Evolutionary conservation across 2,797 vertebrate species (phyloP), one percentile per base, ranked within the genome.

Genomic region (Platalea minor): DNA sequence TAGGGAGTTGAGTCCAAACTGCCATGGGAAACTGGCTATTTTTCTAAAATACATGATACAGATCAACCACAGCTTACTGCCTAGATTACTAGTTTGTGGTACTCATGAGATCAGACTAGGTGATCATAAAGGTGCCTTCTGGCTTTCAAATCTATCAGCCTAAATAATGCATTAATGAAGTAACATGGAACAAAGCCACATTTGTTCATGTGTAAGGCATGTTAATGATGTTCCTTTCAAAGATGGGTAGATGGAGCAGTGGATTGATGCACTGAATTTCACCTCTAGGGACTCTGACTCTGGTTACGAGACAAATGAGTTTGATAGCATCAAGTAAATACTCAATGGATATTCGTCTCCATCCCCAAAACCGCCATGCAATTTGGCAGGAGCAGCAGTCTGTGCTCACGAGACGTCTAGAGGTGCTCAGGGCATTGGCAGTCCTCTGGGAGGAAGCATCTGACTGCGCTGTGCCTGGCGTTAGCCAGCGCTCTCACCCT

Each of bases 311-410:
- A 95, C 94, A 96, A 96, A 95, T 81, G 93, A 95, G 92, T 76
- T 91, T 93, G 96, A 97, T 96, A 96, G 76, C 96, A 97, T 97
- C 96, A 96, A 50, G 94, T 96, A 95, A 96, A 95, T 92, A 97
- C 73, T 91, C 89, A 48, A 39, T 92, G 91, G 94, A 60, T 84
- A 87, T 94, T 95, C 5, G 65, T 76, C 95, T 95, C 91, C 69
- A 96, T 89, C 91, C 88, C 86, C 63, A 60, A 94, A 96, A 75
- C 81, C 68, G 9, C 79, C 80, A 13, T 65, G 79, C 73, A 83
- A 73, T 95, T 95, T 96, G 95, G 95, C 96, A 95, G 73, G 63
- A 97, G 83, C 51, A 79, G 80, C 86, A 93, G 90, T 96, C 94
- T 94, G 94, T 92, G 89, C 92, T 97, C 96, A 87, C 18, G 75